Evolutionary conservation across 37 sponge, comb jelly and placozoan species (phyloP).

Genomic region (Halichondria panicea): DNA sequence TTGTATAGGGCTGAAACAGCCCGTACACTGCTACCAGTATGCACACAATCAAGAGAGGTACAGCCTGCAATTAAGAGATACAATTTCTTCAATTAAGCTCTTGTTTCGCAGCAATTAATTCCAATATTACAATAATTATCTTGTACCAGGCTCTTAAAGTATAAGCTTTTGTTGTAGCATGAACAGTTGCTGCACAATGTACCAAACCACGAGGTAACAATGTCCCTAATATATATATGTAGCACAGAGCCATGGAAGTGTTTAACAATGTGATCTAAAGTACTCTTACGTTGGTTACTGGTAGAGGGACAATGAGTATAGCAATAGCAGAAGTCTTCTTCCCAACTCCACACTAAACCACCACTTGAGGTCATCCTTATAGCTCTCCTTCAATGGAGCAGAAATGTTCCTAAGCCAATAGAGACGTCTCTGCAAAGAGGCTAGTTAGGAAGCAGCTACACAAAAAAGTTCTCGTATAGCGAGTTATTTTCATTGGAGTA

Average conservation of each 20-base stretch:
- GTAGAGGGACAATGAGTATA: conserved; percentile 47
- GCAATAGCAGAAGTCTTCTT: conserved; percentile 53
- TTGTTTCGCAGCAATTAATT: too few species aligned
- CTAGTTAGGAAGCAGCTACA: too few species aligned
- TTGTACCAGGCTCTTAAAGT: too few species aligned
- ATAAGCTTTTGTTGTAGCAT: too few species aligned
- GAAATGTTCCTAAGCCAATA: neutral
- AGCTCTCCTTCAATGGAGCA: conserved; percentile 18
- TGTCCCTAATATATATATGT: too few species aligned
- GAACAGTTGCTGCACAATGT: neutral
- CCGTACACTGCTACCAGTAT: conserved; percentile 30
- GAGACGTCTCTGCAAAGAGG: conserved; percentile 10
- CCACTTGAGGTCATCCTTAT: conserved; percentile 48
- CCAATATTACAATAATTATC: too few species aligned
- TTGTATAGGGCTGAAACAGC: conserved; percentile 49
- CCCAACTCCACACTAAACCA: conserved; percentile 59
- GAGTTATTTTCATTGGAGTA: too few species aligned
- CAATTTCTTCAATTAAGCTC: too few species aligned
- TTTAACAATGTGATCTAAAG: too few species aligned
- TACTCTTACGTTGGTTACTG: conserved; percentile 32
- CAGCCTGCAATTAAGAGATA: conserved; percentile 11
- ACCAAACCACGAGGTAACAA: neutral
- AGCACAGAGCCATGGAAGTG: neutral
- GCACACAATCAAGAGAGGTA: conserved; percentile 13
- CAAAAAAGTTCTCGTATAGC: too few species aligned